Evolutionary conservation across 2,113 vertebrate species (phyloP), one percentile per base, ranked within the genome.

Genomic region (Camelus bactrianus): DNA sequence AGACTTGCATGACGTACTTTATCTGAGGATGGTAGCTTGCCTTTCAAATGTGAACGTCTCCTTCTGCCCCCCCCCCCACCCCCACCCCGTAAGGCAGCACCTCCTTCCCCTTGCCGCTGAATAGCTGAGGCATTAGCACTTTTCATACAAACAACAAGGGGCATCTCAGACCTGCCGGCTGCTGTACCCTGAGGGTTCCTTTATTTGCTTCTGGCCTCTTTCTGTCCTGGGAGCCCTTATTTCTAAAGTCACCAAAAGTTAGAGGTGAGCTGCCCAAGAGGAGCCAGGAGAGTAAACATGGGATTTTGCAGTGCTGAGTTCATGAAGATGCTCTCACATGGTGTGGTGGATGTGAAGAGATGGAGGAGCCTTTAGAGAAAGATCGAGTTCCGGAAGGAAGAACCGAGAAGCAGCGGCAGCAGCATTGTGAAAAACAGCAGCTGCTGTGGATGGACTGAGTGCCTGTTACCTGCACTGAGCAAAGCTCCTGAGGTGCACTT

Each of bases 1-100:
- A 84, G 26, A 60, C 50, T 89, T 86, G 35, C 22, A 19, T 91
- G 73, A 70, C 72, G 17, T 79, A 70, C 81, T 72, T 97, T 89
- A 92, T 69, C 69, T 83, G 67, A 92, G 82, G 64, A 65, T 11
- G 1, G 56, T 72, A n/a, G 64, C 81, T 73, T 77, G 35, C n/a
- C 75, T 95, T 93, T 92, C 83, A 38, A 13, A 58, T 15, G 77
- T 70, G 30, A 52, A 32, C 80, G 52, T 56, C 77, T 30, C 35
- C 94, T 65, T 52, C 58, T 52, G 83, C 89, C 28, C 73, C 28
- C 89, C 28, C 73, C 28, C 38, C 38, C 38, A 42, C 38, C 38
- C 38, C 38, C 38, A 42, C 38, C 38, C 17, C 64, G 19, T 9
- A 17, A 76, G 60, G n/a, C 32, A 65, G 32, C 46, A 5, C 56